Evolutionary conservation across 2,797 vertebrate genomes (phyloP).

Genomic region (Harpagifer antarcticus): DNA sequence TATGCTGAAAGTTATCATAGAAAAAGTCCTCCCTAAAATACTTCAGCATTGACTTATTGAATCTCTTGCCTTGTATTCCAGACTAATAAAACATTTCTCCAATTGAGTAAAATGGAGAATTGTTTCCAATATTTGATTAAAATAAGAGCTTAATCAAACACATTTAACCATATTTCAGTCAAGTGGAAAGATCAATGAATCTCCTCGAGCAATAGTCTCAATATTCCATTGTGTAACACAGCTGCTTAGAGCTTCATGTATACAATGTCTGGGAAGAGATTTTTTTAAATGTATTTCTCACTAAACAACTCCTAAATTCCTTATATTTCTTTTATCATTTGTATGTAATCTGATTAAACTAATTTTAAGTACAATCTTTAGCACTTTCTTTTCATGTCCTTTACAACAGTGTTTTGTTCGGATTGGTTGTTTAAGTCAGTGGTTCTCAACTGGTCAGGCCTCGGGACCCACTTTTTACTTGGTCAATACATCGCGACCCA

Average conservation of each 20-base stretch:
- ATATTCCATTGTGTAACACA: neutral
- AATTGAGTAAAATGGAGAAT: neutral
- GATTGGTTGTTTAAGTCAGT: neutral
- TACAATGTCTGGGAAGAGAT: neutral
- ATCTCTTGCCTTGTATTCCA: neutral
- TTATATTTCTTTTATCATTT: conserved; percentile 14
- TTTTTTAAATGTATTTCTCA: conserved; percentile 11
- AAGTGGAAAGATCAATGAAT: neutral
- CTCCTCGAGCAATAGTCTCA: neutral
- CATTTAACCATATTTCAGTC: neutral
- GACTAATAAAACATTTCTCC: neutral
- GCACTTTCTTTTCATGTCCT: neutral
- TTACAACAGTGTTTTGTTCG: neutral
- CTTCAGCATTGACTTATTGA: conserved; percentile 20
- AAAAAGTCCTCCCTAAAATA: conserved; percentile 12
- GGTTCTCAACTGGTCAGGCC: too few species aligned
- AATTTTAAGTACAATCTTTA: conserved; percentile 3
- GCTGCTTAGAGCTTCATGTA: neutral
- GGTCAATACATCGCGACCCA: too few species aligned
- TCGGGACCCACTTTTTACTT: too few species aligned
- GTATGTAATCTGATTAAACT: conserved; percentile 4
- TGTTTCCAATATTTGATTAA: neutral
- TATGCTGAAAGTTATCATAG: conserved; percentile 13
- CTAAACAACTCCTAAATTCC: neutral
- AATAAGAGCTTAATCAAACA: neutral